phyloP scores from a whole-genome alignment of 1,140 invertebrate genomes.

The Pectinophora gossypiella region DNA sequence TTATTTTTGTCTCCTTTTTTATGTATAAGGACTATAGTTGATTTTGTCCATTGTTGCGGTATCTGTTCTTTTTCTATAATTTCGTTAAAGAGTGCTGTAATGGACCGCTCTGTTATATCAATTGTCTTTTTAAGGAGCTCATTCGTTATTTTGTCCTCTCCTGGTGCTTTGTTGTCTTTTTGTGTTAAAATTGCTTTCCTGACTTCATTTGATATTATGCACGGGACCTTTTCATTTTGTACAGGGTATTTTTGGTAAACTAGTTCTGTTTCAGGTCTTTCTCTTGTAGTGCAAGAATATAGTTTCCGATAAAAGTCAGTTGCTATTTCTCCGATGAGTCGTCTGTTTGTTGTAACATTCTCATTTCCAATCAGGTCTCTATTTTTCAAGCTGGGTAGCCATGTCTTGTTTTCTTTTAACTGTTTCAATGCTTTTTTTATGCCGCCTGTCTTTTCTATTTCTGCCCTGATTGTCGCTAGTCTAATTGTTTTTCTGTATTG shows the following conservation, averaged over 20 bases:
- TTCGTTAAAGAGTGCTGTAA: neutral
- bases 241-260: neutral
- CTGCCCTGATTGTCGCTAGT: neutral
- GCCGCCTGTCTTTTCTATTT: constrained; percentile 4
- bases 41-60: neutral
- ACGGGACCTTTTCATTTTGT: neutral
- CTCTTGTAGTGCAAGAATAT: neutral
- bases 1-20: neutral
- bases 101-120: neutral
- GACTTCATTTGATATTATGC: neutral
- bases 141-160: neutral
- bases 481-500: neutral
- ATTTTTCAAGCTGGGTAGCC: neutral
- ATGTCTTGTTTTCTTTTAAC: neutral
- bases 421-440: constrained; percentile 2
- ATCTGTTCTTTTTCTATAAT: constrained; percentile 1
- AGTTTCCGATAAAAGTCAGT: constrained; percentile 1
- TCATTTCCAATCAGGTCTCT: neutral
- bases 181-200: neutral
- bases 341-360: neutral
- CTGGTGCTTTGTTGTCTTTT: constrained; percentile 1
- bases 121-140: neutral
- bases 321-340: neutral
- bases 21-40: neutral
- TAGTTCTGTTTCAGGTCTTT: neutral